phyloP scores from a whole-genome alignment of 1,140 invertebrate species.

The Drosophila prosaltans region DNA sequence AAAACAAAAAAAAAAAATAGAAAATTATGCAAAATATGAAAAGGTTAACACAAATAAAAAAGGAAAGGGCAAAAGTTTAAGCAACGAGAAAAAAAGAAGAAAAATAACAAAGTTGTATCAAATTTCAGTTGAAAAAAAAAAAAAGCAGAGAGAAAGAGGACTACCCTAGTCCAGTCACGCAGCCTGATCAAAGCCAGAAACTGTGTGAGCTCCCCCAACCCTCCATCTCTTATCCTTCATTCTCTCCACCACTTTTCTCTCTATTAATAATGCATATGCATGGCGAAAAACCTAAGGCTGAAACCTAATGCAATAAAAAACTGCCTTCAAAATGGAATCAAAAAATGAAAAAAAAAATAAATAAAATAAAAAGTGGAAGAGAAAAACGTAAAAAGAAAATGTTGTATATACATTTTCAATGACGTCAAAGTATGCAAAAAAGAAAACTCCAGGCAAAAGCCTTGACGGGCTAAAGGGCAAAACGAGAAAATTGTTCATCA shows the following conservation, averaged over 20 bases:
- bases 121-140: slow-evolving; percentile 67
- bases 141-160: slow-evolving; percentile 14
- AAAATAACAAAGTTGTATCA: slow-evolving; percentile 67
- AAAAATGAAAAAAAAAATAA: slow-evolving; percentile 4
- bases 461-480: slow-evolving; percentile 14
- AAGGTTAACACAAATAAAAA: slow-evolving; percentile 18
- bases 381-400: slow-evolving; percentile 42
- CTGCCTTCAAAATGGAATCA: slow-evolving; percentile 41
- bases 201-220: slow-evolving; percentile 15
- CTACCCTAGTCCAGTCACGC: slow-evolving; percentile 66
- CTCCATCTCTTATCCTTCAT: neutral
- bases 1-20: neutral
- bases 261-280: slow-evolving; percentile 80
- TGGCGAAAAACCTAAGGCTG: slow-evolving; percentile 33
- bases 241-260: neutral
- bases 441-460: slow-evolving; percentile 8
- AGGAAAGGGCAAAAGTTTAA: slow-evolving; percentile 30
- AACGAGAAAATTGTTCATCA: slow-evolving; percentile 31
- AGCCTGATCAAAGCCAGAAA: slow-evolving; percentile 64
- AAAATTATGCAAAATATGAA: slow-evolving; percentile 61
- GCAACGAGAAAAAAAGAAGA: slow-evolving; percentile 4
- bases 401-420: slow-evolving; percentile 72
- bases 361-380: too few relatives aligned
- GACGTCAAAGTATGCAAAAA: slow-evolving; percentile 70
- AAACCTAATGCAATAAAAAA: slow-evolving; percentile 75